These are phyloP conservation scores for Drosophila prostipennis DNA, from an alignment of 2,888 invertebrate genomes.

Conservation along the genomic window DNA sequence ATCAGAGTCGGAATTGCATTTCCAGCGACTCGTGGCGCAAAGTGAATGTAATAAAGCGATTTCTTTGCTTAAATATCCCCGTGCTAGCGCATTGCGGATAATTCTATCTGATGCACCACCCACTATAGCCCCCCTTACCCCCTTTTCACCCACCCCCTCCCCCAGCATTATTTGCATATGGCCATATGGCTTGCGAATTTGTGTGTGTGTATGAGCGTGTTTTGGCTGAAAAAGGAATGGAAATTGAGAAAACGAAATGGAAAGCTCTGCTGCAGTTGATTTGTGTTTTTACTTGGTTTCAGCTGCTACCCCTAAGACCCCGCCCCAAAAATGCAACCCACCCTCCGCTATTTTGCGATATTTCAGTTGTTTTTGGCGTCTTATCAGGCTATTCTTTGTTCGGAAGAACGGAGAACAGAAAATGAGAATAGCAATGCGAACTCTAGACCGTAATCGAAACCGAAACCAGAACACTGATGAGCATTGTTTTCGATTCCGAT, in stretches of 20 bases:
- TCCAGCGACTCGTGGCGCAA: conserved; percentile 25
- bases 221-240: conserved; percentile 47
- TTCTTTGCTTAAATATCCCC: conserved; percentile 44
- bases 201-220: conserved; percentile 13
- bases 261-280: conserved; percentile 53
- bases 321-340: not conserved
- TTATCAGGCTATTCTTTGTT: conserved; percentile 40
- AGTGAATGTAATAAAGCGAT: conserved; percentile 46
- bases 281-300: conserved; percentile 48
- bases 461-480: conserved; percentile 34
- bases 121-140: not conserved
- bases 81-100: conserved; percentile 47
- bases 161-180: conserved; percentile 45
- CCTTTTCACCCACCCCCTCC: not conserved
- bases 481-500: conserved; percentile 31
- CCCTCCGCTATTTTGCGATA: not conserved
- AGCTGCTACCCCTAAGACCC: conserved; percentile 5
- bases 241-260: conserved; percentile 54
- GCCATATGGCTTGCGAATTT: conserved; percentile 37
- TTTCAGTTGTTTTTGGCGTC: conserved; percentile 34
- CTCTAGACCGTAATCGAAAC: conserved; percentile 33
- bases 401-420: conserved; percentile 16
- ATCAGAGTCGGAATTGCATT: conserved; percentile 36
- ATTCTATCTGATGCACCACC: conserved; percentile 42
- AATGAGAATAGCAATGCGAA: conserved; percentile 16